phyloP scores from a whole-genome alignment of 1,140 invertebrate species.

The Meloidogyne hapla region DNA sequence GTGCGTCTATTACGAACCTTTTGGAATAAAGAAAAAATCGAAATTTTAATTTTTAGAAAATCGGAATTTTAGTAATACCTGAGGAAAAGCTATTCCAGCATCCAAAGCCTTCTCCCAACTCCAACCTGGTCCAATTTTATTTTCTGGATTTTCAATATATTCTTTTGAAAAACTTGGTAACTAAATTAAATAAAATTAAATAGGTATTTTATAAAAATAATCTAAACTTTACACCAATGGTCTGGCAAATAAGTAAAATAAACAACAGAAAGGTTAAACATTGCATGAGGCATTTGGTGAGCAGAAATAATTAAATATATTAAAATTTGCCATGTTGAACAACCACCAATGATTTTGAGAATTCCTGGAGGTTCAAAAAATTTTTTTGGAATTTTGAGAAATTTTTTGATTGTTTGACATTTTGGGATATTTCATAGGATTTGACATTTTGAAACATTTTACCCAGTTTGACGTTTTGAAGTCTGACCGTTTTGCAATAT shows the following conservation, averaged over 20 bases:
- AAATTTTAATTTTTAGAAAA: too few species aligned
- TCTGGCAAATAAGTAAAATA: slow-evolving; percentile 60
- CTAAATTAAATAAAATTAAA: too few species aligned
- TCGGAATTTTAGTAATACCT: too few species aligned
- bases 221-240: slow-evolving; percentile 59
- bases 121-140: slow-evolving; percentile 47
- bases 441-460: too few species aligned
- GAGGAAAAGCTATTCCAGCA: slow-evolving; percentile 58
- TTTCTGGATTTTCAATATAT: slow-evolving; percentile 46
- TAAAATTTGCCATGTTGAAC: slow-evolving; percentile 48
- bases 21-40: too few species aligned
- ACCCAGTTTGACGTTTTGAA: too few species aligned
- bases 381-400: neutral
- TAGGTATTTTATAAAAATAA: too few species aligned
- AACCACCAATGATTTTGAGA: slow-evolving; percentile 50
- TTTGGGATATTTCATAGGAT: too few species aligned
- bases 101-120: slow-evolving; percentile 60
- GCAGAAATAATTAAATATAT: slow-evolving; percentile 53
- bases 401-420: too few species aligned
- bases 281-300: slow-evolving; percentile 52
- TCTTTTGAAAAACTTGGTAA: slow-evolving; percentile 53
- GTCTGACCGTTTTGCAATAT: too few species aligned
- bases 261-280: slow-evolving; percentile 53
- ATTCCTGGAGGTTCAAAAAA: slow-evolving; percentile 35
- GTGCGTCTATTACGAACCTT: slow-evolving; percentile 13